Conservation (phyloP, 2,797 vertebrate genomes). For the Oceanodroma leucorhoa region DNA sequence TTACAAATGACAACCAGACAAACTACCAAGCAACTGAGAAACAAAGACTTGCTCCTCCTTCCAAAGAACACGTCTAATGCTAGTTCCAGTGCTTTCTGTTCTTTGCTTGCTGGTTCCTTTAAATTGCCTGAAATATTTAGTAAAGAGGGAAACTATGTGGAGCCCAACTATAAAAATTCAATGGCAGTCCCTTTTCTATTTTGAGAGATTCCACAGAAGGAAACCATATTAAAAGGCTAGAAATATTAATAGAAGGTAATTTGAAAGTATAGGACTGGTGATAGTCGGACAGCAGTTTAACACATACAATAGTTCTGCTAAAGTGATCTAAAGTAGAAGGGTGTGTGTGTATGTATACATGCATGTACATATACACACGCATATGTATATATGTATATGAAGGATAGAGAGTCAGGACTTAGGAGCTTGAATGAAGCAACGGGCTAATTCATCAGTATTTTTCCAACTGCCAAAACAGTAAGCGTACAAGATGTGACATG, state of each 20-base stretch:
- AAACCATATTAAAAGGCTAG: not conserved
- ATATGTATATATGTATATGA: not conserved
- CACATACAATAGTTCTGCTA: not conserved
- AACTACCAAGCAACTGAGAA: not conserved
- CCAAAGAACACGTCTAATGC: not conserved
- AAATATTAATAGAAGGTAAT: not conserved
- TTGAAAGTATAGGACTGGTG: not conserved
- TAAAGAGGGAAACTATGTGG: not conserved
- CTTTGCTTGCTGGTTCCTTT: not conserved
- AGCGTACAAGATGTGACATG: not conserved
- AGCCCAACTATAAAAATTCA: not conserved
- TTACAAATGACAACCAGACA: not conserved
- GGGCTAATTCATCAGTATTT: not conserved
- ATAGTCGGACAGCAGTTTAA: not conserved
- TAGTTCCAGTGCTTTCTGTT: not conserved
- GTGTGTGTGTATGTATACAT: fast-evolving
- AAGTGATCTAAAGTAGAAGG: not conserved
- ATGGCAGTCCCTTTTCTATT: not conserved
- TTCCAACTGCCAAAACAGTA: not conserved
- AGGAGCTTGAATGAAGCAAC: not conserved
- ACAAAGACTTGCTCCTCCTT: not conserved
- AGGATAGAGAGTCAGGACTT: not conserved
- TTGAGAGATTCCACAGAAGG: not conserved
- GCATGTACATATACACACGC: not conserved
- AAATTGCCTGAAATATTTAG: not conserved